Base-by-base conservation (phyloP, 1,140 invertebrate species). In the Lasioglossum albipes region DNA sequence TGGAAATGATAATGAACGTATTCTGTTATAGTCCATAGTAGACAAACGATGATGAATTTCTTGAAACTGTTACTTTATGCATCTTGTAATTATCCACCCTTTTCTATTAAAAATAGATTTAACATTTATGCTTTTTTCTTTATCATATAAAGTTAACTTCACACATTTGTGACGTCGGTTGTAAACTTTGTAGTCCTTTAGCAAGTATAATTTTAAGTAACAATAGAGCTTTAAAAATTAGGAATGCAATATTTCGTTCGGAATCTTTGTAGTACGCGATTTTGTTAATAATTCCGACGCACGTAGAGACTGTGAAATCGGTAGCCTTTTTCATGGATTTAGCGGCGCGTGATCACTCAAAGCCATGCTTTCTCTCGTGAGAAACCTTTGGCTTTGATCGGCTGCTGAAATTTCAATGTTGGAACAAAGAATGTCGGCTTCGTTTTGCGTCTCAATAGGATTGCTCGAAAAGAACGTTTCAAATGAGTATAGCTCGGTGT, bases 301-400 rank as follows among this genome's bases (percentile, higher is more conserved):
- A 5, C 3, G 20, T 13, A 16, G 61, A 49, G n/a, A 49, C 27
- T 16, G 18, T 13, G 12, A 42, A 68, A 57, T 67, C 49, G 31
- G 62, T 4, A 41, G 45, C 7, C 31, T 22, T 36, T 67, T 59
- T 61, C 45, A 36, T 10, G 41, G 62, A 76, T 68, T 68, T 66
- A 76, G 13, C 52, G 41, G 22, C 22, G 41, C 75, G 65, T 68
- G 75, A 69, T 68, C 68, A 68, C 65, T 13, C 36, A 67, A 75
- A 59, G 49, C 31, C 36, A 7, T 22, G 49, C 36, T 57, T n/a
- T 27, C 42, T 67, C 57, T 27, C n/a, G 64, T n/a, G 49, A 13
- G 27, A 20, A 42, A 49, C 42, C 61, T 73, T 74, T 64, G 64
- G 31, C 64, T 75, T 75, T 75, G 74, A 75, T 49, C 72, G 27